These are phyloP conservation scores for Rhipidura dahli DNA, from an alignment of 2,113 vertebrate species.

Conservation along the genomic window DNA sequence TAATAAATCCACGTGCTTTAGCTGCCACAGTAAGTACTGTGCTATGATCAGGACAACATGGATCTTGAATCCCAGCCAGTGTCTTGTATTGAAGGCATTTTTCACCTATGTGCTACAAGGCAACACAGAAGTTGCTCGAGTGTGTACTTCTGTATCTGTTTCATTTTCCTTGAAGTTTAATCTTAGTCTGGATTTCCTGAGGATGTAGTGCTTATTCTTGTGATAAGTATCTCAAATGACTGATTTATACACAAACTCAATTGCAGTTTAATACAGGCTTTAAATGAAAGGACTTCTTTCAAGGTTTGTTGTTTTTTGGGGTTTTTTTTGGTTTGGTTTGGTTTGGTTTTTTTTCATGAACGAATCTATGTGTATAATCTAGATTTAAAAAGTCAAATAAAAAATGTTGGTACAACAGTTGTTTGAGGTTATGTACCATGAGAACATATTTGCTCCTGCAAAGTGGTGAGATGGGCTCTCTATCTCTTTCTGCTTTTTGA, in stretches of 20 bases:
- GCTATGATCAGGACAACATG: neutral
- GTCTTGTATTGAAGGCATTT: neutral
- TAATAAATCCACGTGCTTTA: neutral
- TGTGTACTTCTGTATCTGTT: neutral
- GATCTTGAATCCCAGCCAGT: neutral
- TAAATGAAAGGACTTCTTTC: neutral
- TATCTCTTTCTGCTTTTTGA: neutral
- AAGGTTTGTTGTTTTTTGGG: neutral
- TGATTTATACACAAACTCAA: neutral
- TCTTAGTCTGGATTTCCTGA: neutral
- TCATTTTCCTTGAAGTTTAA: neutral
- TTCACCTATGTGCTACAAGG: neutral
- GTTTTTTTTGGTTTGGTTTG: too few species aligned
- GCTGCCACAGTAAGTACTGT: neutral
- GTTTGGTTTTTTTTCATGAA: neutral
- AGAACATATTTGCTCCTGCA: neutral
- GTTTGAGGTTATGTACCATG: neutral
- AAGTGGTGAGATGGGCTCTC: neutral
- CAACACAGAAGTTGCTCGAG: neutral
- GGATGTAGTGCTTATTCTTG: neutral
- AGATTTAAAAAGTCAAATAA: neutral
- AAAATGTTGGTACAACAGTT: neutral
- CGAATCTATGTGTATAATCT: fast-evolving
- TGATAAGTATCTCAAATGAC: neutral
- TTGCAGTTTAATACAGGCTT: neutral